Base-by-base conservation (phyloP, 2,797 vertebrate species). In the Presbytis comata region DNA sequence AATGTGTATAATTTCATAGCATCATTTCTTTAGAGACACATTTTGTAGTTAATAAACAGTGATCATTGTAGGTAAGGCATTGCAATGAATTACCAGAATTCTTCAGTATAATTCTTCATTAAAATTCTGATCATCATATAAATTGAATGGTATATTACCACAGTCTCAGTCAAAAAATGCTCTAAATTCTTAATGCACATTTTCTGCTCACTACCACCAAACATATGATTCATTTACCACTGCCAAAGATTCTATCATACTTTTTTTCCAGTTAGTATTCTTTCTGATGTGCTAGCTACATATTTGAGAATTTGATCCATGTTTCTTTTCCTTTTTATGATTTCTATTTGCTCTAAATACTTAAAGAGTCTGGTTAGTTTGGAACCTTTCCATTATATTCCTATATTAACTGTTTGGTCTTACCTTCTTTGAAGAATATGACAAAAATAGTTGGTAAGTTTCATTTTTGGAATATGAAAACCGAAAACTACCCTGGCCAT, bases 341-440 rank as follows among this genome's bases (percentile, higher is more conserved):
- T 16, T 36, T 96, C 26, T 33, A 81, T 72, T 21, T 76, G 14
- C 6, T 95, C 59, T 61, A 87, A 84, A 93, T 21, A 70, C 8
- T 70, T 97, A 89, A 90, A 6, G 85, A n/a, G 3, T 30, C 81
- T 80, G 16, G 41, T 82, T 76, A 46, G n/a, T 82, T 85, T 93
- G 61, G 44, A 91, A 87, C 70, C 41, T 24, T 87, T 44, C 6
- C 22, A 67, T 82, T n/a, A 44, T 81, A 44, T 28, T 92, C 36
- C 14, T 95, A 26, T 39, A 64, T 59, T 28, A 89, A 81, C n/a
- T 33, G 19, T 39, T 81, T 74, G 22, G 22, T 88, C 97, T 98
- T 99, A 99, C 99, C 99, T 98, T 97, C 70, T 97, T 92, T 2
- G 41, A 98, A 83, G 74, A 39, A 10, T 57, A 88, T 36, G 97